phyloP scores from a whole-genome alignment of 2,113 vertebrate species.

The Sturnira hondurensis region DNA sequence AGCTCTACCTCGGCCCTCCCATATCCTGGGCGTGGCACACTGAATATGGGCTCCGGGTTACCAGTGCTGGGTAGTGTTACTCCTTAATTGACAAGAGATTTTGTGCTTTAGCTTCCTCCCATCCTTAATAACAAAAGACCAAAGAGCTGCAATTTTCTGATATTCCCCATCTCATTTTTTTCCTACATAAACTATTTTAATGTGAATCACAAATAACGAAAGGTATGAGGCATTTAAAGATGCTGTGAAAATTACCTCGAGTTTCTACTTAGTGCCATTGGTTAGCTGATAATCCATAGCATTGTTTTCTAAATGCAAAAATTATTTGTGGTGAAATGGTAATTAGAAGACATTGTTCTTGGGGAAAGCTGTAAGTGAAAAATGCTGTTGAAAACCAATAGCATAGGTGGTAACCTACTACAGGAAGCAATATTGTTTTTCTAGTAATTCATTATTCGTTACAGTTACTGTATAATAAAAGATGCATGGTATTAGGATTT shows the following conservation, averaged over 20 bases:
- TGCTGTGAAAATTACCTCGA: background rate
- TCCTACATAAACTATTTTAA: background rate
- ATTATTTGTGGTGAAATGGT: background rate
- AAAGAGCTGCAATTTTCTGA: background rate
- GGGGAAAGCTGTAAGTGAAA: background rate
- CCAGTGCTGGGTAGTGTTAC: background rate
- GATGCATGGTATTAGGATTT: background rate
- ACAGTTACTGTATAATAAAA: constrained; percentile 22
- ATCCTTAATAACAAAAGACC: background rate
- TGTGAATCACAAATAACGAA: background rate
- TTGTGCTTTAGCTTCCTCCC: background rate
- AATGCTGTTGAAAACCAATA: background rate
- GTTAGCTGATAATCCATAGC: background rate
- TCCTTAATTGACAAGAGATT: background rate
- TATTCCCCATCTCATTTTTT: background rate
- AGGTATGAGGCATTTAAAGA: background rate
- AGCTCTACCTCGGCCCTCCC: background rate
- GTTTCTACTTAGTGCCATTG: constrained; percentile 23
- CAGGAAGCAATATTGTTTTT: background rate
- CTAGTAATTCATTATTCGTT: constrained; percentile 23
- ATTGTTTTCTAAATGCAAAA: background rate
- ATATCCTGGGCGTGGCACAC: too few relatives aligned
- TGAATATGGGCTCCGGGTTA: background rate
- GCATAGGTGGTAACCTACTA: background rate
- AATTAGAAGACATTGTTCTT: background rate